phyloP scores from a whole-genome alignment of 2,797 vertebrate species.

The Avahi laniger region DNA sequence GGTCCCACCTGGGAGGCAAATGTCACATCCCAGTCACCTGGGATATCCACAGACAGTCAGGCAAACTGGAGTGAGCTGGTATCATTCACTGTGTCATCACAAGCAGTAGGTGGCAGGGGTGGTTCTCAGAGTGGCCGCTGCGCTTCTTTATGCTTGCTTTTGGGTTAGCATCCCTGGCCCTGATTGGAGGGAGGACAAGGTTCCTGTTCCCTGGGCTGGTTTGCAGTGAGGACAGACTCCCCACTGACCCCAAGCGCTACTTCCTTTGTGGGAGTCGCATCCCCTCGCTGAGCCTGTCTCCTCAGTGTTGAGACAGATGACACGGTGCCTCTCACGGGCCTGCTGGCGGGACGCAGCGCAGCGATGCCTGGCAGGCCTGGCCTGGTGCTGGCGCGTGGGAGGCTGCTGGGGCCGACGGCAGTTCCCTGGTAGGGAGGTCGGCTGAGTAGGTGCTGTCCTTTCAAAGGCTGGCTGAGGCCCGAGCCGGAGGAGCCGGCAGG shows the following conservation, averaged over 20 bases:
- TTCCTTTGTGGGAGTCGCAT: not conserved
- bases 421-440: not conserved
- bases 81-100: not conserved
- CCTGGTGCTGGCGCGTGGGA: fast-evolving
- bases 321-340: not conserved
- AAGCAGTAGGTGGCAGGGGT: not conserved
- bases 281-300: too few relatives aligned
- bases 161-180: too few relatives aligned
- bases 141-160: not conserved
- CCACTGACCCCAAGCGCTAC: not conserved
- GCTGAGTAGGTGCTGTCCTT: too few relatives aligned
- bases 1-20: not conserved
- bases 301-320: not conserved
- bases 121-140: not conserved
- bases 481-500: not conserved
- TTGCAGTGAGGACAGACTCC: not conserved
- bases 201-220: not conserved
- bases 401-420: too few relatives aligned
- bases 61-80: not conserved
- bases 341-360: too few relatives aligned
- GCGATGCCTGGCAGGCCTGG: not conserved
- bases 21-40: not conserved
- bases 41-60: too few relatives aligned
- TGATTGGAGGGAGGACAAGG: not conserved
- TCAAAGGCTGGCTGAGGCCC: not conserved